Evolutionary conservation across 2,113 vertebrate genomes (phyloP).

Genomic region (Passer montanus): DNA sequence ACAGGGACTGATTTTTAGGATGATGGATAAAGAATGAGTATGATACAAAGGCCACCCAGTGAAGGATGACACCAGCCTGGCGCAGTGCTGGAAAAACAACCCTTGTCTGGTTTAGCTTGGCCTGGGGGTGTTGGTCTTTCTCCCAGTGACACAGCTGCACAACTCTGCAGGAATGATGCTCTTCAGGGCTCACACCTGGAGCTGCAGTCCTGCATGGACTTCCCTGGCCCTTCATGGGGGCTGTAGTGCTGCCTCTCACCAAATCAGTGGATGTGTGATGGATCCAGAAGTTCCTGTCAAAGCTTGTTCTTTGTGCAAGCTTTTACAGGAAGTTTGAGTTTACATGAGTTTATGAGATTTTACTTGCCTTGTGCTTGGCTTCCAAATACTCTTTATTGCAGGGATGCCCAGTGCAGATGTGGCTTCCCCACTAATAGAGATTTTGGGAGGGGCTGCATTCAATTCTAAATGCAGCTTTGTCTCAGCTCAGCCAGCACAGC

Average conservation of each 20-base stretch:
- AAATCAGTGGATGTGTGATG: rapidly evolving
- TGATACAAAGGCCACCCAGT: not conserved
- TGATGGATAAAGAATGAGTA: not conserved
- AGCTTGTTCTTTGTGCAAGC: not conserved
- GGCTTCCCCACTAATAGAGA: not conserved
- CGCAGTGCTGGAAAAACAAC: not conserved
- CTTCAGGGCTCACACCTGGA: not conserved
- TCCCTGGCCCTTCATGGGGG: not conserved
- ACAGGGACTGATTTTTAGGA: not conserved
- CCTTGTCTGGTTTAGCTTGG: not conserved
- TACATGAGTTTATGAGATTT: not conserved
- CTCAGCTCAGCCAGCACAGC: not conserved
- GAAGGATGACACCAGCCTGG: not conserved
- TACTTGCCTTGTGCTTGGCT: not conserved
- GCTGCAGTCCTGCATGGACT: not conserved
- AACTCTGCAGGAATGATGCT: not conserved
- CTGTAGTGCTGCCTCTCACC: not conserved
- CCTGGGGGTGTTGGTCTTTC: not conserved
- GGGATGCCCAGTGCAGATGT: not conserved
- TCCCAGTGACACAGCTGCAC: not conserved
- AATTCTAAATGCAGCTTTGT: not conserved
- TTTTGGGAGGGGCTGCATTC: not conserved
- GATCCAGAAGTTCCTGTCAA: not conserved
- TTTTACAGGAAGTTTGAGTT: not conserved
- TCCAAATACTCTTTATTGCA: not conserved